Conservation (phyloP, 2,797 vertebrate genomes). For the Dipus sagitta region DNA sequence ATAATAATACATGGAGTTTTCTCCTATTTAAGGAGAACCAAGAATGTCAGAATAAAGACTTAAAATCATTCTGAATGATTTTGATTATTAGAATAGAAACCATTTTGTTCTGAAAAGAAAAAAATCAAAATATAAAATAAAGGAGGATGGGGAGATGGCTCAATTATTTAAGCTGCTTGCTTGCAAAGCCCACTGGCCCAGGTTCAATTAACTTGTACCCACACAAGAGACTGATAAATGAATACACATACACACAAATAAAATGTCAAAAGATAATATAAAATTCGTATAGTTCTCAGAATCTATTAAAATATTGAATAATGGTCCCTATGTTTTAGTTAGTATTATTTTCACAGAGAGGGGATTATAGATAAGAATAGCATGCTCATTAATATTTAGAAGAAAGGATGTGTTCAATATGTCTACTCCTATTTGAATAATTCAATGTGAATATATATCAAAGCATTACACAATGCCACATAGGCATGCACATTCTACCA, state of each 20-base stretch:
- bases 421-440: background rate
- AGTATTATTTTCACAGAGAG: background rate
- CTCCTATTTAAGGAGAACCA: background rate
- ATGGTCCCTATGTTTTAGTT: background rate
- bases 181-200: no score
- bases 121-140: background rate
- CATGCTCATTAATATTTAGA: background rate
- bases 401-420: background rate
- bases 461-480: background rate
- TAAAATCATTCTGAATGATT: background rate
- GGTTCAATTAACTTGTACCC: no score
- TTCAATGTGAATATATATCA: background rate
- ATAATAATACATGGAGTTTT: background rate
- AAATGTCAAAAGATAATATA: no score
- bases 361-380: background rate
- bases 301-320: no score
- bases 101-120: background rate
- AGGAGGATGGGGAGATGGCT: background rate
- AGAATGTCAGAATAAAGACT: background rate
- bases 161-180: no score
- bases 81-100: background rate
- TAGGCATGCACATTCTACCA: no score
- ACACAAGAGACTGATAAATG: no score
- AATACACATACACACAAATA: no score
- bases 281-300: no score